Evolutionary conservation across 2,113 vertebrate species (phyloP).

Genomic region (Tyrannus savana): DNA sequence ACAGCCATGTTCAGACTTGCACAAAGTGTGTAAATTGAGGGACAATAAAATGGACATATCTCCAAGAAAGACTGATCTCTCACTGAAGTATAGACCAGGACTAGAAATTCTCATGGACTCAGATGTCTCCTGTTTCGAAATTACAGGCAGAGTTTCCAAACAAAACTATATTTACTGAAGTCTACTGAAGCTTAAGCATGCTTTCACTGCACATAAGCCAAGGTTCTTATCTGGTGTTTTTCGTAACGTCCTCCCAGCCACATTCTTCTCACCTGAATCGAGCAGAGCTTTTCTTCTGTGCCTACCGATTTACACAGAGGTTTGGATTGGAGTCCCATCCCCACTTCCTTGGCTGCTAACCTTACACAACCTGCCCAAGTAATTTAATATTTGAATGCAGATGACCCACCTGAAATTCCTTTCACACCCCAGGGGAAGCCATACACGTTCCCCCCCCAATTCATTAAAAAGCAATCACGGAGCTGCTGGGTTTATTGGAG

Average conservation of each 20-base stretch:
- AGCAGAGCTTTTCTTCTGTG: background rate
- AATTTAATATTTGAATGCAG: constrained; percentile 27
- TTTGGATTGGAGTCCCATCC: background rate
- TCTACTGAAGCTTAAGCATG: background rate
- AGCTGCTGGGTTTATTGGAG: background rate
- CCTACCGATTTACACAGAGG: background rate
- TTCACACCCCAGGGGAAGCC: background rate
- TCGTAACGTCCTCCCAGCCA: background rate
- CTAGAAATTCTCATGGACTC: background rate
- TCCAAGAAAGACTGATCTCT: background rate
- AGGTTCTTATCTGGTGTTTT: background rate
- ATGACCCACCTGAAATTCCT: constrained; percentile 24
- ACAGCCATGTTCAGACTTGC: background rate
- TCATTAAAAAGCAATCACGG: background rate
- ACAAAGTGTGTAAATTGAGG: background rate
- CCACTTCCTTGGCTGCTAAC: background rate
- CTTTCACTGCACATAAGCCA: background rate
- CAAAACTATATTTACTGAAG: background rate
- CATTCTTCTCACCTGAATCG: background rate
- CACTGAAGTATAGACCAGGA: background rate
- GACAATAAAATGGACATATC: background rate
- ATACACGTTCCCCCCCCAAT: background rate
- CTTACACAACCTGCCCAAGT: background rate
- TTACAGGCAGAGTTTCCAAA: background rate
- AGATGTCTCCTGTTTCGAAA: background rate